Conservation (phyloP, 2,888 invertebrate genomes). For the Hecatera dysodea region DNA sequence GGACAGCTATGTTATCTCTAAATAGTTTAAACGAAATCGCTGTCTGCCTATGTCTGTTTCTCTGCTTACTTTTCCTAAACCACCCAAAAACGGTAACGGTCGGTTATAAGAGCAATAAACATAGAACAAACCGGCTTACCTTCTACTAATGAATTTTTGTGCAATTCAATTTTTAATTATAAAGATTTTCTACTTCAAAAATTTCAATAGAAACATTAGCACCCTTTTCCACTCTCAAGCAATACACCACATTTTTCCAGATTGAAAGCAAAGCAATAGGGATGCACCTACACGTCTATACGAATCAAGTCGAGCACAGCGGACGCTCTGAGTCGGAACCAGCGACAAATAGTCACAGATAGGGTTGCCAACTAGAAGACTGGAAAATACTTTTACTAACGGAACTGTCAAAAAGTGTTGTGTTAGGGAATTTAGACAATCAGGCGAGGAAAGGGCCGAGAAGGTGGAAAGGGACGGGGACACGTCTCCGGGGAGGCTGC, state of each 20-base stretch:
- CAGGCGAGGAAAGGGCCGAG: no score
- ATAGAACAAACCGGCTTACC: no score
- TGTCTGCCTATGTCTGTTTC: no score
- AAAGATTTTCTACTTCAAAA: not conserved
- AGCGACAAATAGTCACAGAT: slow-evolving; percentile 54
- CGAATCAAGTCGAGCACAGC: slow-evolving; percentile 54
- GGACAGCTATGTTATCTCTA: no score
- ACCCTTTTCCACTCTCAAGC: not conserved
- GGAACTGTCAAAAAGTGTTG: slow-evolving; percentile 15
- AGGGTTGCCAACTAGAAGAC: slow-evolving; percentile 36
- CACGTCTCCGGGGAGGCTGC: no score
- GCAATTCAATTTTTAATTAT: no score
- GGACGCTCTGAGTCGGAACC: slow-evolving; percentile 51
- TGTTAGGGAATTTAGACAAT: not conserved
- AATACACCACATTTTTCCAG: slow-evolving; percentile 7
- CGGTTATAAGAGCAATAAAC: no score
- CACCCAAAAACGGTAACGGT: no score
- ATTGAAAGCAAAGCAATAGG: slow-evolving; percentile 13
- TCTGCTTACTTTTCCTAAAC: no score
- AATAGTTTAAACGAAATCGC: no score
- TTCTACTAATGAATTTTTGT: no score
- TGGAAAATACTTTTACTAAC: not conserved
- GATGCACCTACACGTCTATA: slow-evolving; percentile 39
- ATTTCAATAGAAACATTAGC: not conserved
- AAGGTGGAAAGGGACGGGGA: no score